Evolutionary conservation across 53 echinoderm and acorn worm species (phyloP).

Genomic region (Holothuria leucospilota): DNA sequence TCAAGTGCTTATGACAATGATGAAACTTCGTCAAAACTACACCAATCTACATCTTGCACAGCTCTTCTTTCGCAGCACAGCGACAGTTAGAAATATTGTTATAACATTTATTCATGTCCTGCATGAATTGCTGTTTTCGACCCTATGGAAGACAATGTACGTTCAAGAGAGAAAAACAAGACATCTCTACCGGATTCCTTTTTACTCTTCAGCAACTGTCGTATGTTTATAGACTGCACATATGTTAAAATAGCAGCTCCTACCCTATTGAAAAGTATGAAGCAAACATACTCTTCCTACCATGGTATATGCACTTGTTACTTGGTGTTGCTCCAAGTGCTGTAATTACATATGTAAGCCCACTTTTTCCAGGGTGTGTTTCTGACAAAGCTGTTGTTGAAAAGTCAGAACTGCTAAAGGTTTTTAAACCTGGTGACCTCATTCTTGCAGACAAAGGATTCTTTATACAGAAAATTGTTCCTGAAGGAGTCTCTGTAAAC

Average conservation of each 20-base stretch:
- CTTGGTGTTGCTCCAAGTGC: conserved; percentile 49
- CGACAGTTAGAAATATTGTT: conserved; percentile 40
- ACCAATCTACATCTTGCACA: conserved; percentile 47
- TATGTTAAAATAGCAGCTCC: conserved; percentile 48
- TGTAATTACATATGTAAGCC: conserved; percentile 25
- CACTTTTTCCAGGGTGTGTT: conserved; percentile 44
- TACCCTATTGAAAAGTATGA: not conserved
- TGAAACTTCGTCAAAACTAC: conserved; percentile 49
- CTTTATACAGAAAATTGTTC: conserved; percentile 44
- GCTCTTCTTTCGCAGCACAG: conserved; percentile 16
- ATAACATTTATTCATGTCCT: conserved; percentile 50
- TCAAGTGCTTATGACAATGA: conserved; percentile 52
- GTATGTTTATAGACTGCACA: conserved; percentile 55
- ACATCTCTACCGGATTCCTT: conserved; percentile 52
- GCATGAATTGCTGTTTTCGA: conserved; percentile 32
- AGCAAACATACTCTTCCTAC: conserved; percentile 24
- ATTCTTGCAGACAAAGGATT: conserved; percentile 60
- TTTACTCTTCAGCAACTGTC: conserved; percentile 43
- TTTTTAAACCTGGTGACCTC: conserved; percentile 32
- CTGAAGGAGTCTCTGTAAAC: conserved; percentile 45
- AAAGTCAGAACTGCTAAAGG: not conserved
- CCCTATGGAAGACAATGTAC: conserved; percentile 27
- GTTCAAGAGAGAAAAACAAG: conserved; percentile 40
- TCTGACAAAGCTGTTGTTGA: conserved; percentile 44
- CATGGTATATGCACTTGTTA: conserved; percentile 27